Conservation (phyloP, 2,113 vertebrate genomes). For the Fulica atra region DNA sequence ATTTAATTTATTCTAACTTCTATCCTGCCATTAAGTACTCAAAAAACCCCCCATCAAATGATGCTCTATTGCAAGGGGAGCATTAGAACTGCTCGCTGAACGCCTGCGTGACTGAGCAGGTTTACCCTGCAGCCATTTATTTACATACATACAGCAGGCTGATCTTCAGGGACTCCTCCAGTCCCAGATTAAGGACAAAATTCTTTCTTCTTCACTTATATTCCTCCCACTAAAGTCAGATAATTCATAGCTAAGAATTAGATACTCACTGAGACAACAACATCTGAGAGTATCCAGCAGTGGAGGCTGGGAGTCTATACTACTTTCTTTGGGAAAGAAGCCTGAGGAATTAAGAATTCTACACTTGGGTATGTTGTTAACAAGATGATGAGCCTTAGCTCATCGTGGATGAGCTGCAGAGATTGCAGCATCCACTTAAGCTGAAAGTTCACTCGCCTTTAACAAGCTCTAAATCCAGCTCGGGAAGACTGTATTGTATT, state of each 20-base stretch:
- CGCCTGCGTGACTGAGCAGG: slow-evolving; percentile 44
- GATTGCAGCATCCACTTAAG: background rate
- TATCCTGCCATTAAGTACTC: background rate
- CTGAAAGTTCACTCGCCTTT: background rate
- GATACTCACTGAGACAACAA: background rate
- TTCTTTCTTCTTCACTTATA: background rate
- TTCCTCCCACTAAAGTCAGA: background rate
- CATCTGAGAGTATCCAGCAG: background rate
- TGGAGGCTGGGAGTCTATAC: background rate
- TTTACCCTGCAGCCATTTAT: slow-evolving; percentile 25
- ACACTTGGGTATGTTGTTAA: fast-evolving
- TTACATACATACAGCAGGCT: background rate
- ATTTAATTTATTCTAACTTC: background rate
- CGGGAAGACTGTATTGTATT: background rate
- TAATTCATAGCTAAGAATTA: background rate
- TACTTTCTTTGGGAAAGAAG: background rate
- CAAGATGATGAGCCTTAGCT: background rate
- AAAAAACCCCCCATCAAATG: slow-evolving; percentile 46
- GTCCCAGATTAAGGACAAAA: background rate
- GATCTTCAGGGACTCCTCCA: slow-evolving; percentile 15
- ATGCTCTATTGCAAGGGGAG: slow-evolving; percentile 45
- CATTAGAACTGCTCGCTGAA: slow-evolving; percentile 34
- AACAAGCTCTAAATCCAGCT: background rate
- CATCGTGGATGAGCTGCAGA: background rate
- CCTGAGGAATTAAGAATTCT: background rate